Evolutionary conservation across 2,888 invertebrate genomes (phyloP).

Genomic region (Scaptomyza tumidula): DNA sequence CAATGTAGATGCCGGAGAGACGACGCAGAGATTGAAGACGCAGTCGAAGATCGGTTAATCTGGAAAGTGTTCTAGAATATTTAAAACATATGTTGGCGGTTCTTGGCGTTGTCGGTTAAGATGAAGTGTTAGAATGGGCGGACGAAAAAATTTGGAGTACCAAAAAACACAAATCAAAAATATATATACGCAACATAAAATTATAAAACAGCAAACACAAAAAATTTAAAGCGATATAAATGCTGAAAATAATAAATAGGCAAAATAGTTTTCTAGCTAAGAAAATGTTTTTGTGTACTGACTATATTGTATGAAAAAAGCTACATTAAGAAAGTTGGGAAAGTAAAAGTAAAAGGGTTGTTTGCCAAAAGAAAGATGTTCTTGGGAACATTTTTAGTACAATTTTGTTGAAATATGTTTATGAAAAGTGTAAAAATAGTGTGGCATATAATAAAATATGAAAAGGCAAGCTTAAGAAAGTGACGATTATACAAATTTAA

Average conservation of each 20-base stretch:
- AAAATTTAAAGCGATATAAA: constrained; percentile 30
- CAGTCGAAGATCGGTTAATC: constrained; percentile 91
- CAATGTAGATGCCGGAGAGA: constrained; percentile 92
- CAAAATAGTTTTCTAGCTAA: constrained; percentile 20
- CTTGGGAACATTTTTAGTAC: constrained; percentile 51
- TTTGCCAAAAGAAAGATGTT: constrained; percentile 33
- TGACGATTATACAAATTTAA: background rate
- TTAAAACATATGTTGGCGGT: constrained; percentile 63
- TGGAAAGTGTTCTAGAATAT: constrained; percentile 85
- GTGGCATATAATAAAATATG: constrained; percentile 5
- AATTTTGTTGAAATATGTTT: constrained; percentile 35
- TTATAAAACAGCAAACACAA: constrained; percentile 48
- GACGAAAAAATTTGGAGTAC: constrained; percentile 83
- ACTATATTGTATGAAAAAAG: constrained; percentile 26
- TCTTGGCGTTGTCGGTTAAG: constrained; percentile 57
- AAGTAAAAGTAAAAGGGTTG: constrained; percentile 16
- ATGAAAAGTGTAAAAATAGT: constrained; percentile 4
- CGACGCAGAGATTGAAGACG: constrained; percentile 92
- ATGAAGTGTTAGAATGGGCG: constrained; percentile 83
- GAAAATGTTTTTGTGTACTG: constrained; percentile 8
- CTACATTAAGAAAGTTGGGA: constrained; percentile 23
- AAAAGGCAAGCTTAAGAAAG: constrained; percentile 12
- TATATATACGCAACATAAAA: constrained; percentile 64
- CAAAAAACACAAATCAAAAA: constrained; percentile 71
- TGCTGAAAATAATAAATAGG: constrained; percentile 6